Evolutionary conservation across 2,797 vertebrate species (phyloP), one percentile per base, ranked within the genome.

Genomic region (Cyprinodon diabolis): DNA sequence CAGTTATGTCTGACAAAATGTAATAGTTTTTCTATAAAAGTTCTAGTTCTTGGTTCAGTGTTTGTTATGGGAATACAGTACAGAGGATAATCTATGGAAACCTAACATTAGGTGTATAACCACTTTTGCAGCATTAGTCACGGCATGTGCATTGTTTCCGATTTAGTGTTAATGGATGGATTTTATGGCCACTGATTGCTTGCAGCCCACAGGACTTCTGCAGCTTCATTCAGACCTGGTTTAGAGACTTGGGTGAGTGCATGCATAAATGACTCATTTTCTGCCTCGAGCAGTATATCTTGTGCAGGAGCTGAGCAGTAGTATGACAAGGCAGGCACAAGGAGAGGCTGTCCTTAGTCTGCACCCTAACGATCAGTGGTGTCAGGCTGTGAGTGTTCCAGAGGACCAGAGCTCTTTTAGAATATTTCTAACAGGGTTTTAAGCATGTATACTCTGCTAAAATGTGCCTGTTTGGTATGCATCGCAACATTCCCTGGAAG

Each of bases 251-350:
- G 80, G 88, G 78, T 87, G 89, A 81, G 87, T 75, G 81, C 86
- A 76, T 77, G 82, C 74, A 85, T 78, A 77, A 76, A 60, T 90
- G 85, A 92, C 87, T 91, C 90, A 92, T 90, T 87, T 82, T 84
- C 80, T 76, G 89, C 89, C 85, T 48, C 23, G 0, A 90, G 92
- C 76, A 1, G 17, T 69, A 48, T 78, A 86, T 88, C 87, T 81
- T 80, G 83, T 86, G 71, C 76, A 78, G n/a, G 79, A 85, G 79
- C 72, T 58, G 83, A 84, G 75, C 78, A 75, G 78, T 60, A 65
- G 84, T 80, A 79, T 82, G 89, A 88, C 85, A 82, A 84, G 75
- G 79, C 54, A 65, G 58, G 76, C 74, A 78, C 43, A 23, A 74
- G 71, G 67, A 85, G 73, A 76, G 65, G 79, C 79, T 75, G 72